phyloP scores from a whole-genome alignment of 2,113 vertebrate species.

The Lampris megalopsis region DNA sequence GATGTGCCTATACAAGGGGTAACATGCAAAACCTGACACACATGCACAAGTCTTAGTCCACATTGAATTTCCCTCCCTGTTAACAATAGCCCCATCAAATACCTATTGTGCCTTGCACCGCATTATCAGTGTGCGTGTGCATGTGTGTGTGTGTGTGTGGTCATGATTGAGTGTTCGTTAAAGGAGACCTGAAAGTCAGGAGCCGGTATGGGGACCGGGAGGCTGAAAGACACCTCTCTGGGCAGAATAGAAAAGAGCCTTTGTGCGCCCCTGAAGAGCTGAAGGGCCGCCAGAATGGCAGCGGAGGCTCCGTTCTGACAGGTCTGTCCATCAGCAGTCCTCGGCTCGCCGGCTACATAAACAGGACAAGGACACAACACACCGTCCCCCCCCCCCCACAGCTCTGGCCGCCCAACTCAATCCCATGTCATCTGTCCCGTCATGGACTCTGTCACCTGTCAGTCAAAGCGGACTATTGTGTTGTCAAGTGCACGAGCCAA shows the following conservation, averaged over 20 bases:
- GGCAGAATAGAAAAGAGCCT: constrained; percentile 33
- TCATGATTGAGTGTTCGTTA: constrained; percentile 1
- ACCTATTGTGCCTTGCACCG: constrained; percentile 24
- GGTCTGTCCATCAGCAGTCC: constrained; percentile 50
- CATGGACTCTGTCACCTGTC: constrained; percentile 64
- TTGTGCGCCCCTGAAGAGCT: constrained; percentile 40
- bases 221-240: constrained; percentile 26
- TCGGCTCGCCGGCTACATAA: constrained; percentile 33
- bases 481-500: constrained; percentile 49
- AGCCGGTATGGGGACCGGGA: not conserved
- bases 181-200: constrained; percentile 20
- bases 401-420: constrained; percentile 43
- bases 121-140: not conserved
- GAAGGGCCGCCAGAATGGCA: constrained; percentile 11
- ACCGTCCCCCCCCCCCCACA: constrained; percentile 15
- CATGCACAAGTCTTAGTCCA: constrained; percentile 4
- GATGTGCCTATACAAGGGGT: not conserved
- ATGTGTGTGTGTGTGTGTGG: constrained; percentile 9
- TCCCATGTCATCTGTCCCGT: constrained; percentile 43
- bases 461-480: constrained; percentile 54
- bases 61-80: constrained; percentile 47
- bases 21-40: not conserved
- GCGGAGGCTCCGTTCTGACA: constrained; percentile 46
- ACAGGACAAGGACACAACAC: constrained; percentile 24
- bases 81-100: constrained; percentile 31